Evolutionary conservation across 2,113 vertebrate species (phyloP).

Genomic region (Orthochromis malagaraziensis): DNA sequence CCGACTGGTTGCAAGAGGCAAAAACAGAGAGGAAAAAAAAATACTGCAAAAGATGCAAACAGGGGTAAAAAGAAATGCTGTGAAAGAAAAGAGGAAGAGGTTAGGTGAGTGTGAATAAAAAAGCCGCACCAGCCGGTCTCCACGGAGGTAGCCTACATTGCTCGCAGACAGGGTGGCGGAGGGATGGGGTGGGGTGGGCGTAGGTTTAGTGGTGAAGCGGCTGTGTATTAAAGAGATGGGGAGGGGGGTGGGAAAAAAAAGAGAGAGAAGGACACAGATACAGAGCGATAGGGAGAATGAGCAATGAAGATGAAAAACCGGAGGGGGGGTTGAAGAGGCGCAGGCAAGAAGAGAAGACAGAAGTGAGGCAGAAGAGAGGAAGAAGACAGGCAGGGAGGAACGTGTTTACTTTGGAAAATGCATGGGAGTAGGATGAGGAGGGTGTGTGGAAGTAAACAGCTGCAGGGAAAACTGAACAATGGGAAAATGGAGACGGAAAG

Average conservation of each 20-base stretch:
- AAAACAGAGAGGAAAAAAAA: background rate
- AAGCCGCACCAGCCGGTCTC: slow-evolving; percentile 60
- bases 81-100: slow-evolving; percentile 32
- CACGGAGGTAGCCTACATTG: slow-evolving; percentile 71
- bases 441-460: slow-evolving; percentile 55
- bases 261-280: slow-evolving; percentile 23
- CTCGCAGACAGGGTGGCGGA: slow-evolving; percentile 55
- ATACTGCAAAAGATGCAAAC: background rate
- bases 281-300: slow-evolving; percentile 16
- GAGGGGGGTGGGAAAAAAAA: background rate
- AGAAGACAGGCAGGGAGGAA: slow-evolving; percentile 45
- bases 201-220: background rate
- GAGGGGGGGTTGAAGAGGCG: background rate
- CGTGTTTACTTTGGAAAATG: slow-evolving; percentile 57
- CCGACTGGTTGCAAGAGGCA: background rate
- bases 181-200: background rate
- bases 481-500: slow-evolving; percentile 32
- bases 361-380: background rate
- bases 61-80: slow-evolving; percentile 17
- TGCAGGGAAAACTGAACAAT: slow-evolving; percentile 55
- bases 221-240: slow-evolving; percentile 4
- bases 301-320: slow-evolving; percentile 9
- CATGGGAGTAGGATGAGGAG: slow-evolving; percentile 31
- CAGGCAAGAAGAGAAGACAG: background rate
- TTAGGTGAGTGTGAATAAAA: slow-evolving; percentile 57